These are phyloP conservation scores for Epiperipatus broadwayi DNA, from an alignment of 2,888 invertebrate species.

Conservation along the genomic window DNA sequence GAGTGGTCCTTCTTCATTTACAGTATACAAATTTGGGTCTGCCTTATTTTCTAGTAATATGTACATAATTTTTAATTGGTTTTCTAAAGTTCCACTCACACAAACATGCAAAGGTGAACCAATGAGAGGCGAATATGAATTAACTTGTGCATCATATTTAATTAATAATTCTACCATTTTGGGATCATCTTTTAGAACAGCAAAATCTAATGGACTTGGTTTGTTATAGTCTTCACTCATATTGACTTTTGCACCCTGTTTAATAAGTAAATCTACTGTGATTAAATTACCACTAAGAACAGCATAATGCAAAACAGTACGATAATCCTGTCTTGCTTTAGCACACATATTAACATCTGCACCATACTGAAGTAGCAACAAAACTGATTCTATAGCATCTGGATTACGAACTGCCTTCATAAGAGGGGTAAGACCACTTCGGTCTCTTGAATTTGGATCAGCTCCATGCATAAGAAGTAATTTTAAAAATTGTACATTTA, in stretches of 20 bases:
- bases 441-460: conserved; percentile 62
- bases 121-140: conserved; percentile 56
- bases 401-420: conserved; percentile 61
- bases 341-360: conserved; percentile 71
- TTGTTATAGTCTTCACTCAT: conserved; percentile 40
- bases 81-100: too few relatives aligned
- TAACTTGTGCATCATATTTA: conserved; percentile 49
- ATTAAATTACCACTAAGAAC: conserved; percentile 52
- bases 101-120: conserved; percentile 62
- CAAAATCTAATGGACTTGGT: conserved; percentile 62
- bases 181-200: conserved; percentile 57
- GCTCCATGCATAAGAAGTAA: conserved; percentile 65
- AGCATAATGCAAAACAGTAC: conserved; percentile 73
- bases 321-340: conserved; percentile 62
- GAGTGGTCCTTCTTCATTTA: conserved; percentile 46
- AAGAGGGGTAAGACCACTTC: conserved; percentile 67
- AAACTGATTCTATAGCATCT: conserved; percentile 52
- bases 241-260: conserved; percentile 57
- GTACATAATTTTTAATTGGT: conserved; percentile 32
- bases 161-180: conserved; percentile 39
- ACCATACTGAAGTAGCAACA: conserved; percentile 53
- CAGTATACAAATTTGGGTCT: conserved; percentile 42
- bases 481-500: conserved; percentile 58
- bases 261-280: conserved; percentile 52
- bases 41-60: conserved; percentile 31